Base-by-base conservation (phyloP, 2,888 invertebrate genomes). In the Diloba caeruleocephala region DNA sequence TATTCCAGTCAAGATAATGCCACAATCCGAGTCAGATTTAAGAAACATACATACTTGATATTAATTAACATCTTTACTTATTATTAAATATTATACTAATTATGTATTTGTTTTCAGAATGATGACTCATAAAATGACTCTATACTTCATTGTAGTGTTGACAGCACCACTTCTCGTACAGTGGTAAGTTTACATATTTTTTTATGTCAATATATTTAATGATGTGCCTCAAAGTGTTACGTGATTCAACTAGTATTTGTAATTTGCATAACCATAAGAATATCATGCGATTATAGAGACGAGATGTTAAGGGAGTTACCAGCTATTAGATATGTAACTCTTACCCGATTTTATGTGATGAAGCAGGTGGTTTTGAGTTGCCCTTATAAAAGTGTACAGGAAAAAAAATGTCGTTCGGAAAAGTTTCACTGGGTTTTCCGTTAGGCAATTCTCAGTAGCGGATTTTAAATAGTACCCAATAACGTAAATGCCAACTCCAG, bases 41-140 rank as follows among this genome's bases (percentile, higher is more conserved):
- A 34, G 14, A 42, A 29, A 36, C 3, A 25, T 23, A 26, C n/a
- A n/a, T n/a, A 52, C 14, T 23, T 44, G 6, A 2, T 9, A 4
- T 21, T 36, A 12, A 45, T 29, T 23, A 31, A 26, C 23, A 31
- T 2, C n/a, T n/a, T n/a, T n/a, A n/a, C n/a, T n/a, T n/a, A n/a
- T 26, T 12, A 10, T 39, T 21, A 38, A 9, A 15, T 1, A 29
- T 21, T 25, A 29, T 54, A n/a, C 29, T 37, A 46, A 29, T 61
- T 5, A 38, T 55, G n/a, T n/a, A n/a, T 71, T 81, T 71, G 66
- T 45, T 90, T 91, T 74, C 91, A 92, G 92, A 78, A 87, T 72
- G 69, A 89, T 86, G 87, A 75, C 71, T 69, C 77, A 76, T 55
- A 82, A 76, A 67, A 57, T 79, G 54, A 59, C 72, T 53, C 29